Evolutionary conservation across 2,888 invertebrate species (phyloP).

Genomic region (Archips xylosteana): DNA sequence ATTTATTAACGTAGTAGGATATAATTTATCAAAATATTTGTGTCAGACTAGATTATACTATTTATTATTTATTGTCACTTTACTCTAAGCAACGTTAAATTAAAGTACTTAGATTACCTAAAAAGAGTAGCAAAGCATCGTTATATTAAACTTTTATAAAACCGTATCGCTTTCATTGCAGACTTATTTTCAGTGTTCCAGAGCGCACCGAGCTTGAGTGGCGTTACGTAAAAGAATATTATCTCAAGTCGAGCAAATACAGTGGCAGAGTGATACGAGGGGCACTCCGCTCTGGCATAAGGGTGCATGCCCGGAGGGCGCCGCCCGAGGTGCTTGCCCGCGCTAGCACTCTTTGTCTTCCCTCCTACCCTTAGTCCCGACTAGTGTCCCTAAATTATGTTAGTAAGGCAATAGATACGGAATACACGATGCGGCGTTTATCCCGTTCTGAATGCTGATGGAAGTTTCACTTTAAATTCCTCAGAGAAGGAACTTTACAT

Average conservation of each 20-base stretch:
- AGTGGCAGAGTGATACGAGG: constrained; percentile 42
- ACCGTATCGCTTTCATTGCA: constrained; percentile 5
- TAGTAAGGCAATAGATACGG: constrained; percentile 57
- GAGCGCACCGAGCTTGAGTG: constrained; percentile 61
- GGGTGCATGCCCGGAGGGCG: constrained; percentile 73
- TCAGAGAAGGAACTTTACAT: not conserved
- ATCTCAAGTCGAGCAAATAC: constrained; percentile 61
- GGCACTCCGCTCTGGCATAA: constrained; percentile 47
- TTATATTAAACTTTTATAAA: not conserved
- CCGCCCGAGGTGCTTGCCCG: constrained; percentile 69
- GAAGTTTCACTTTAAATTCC: not conserved
- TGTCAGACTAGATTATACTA: not conserved
- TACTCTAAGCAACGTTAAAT: not conserved
- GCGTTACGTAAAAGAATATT: constrained; percentile 72
- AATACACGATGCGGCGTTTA: constrained; percentile 22
- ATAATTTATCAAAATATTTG: no score
- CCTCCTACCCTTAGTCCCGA: constrained; percentile 48
- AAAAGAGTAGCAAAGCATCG: not conserved
- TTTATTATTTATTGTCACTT: not conserved
- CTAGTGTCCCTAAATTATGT: constrained; percentile 58
- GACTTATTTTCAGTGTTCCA: constrained; percentile 56
- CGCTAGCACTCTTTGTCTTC: constrained; percentile 71
- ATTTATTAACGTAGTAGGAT: not conserved
- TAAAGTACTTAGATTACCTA: not conserved
- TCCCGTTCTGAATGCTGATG: not conserved